Evolutionary conservation across 2,113 vertebrate species (phyloP), one percentile per base, ranked within the genome.

Genomic region (Nipponia nippon): DNA sequence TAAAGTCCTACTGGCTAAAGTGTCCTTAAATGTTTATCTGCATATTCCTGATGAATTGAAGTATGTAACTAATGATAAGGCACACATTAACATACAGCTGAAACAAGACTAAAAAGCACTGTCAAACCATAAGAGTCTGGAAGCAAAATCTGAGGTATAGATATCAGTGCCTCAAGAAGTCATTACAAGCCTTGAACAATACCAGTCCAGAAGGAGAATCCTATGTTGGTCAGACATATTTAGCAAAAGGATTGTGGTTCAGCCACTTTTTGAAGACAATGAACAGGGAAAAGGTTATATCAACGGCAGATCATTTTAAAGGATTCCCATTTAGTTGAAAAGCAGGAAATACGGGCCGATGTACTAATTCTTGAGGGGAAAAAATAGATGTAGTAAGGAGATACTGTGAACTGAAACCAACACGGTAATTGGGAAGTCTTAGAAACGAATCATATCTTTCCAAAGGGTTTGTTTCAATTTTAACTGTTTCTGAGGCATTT

Each of bases 151-250:
- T 52, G 20, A 62, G 23, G 8, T 77, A 14, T 16, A 66, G 26
- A 9, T 81, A 29, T 30, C 32, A 66, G 18, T 59, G 22, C 38
- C 55, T 87, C 34, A 71, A 65, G 17, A 70, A 83, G 53, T 70
- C 4, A 16, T 67, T 87, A 42, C 13, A 80, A 83, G 13, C 19
- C 11, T 63, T 47, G 26, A 83, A 63, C 18, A n/a, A 10, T 44
- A 44, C 10, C 22, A 50, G 8, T 80, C 20, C n/a, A 55, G 26
- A 66, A 50, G 16, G 14, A 49, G 19, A 90, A 52, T 47, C 36
- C 13, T 76, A 2, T 29, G 22, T 71, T 2, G 0, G 36, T 49
- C 25, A 71, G 44, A 72, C 0, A 0, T n/a, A 36, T 27, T 87
- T 76, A 67, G 15, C 13, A 46, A 81, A 36, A 47, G 11, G 20